Base-by-base conservation (phyloP, 2,888 invertebrate genomes). In the Pocota personata region DNA sequence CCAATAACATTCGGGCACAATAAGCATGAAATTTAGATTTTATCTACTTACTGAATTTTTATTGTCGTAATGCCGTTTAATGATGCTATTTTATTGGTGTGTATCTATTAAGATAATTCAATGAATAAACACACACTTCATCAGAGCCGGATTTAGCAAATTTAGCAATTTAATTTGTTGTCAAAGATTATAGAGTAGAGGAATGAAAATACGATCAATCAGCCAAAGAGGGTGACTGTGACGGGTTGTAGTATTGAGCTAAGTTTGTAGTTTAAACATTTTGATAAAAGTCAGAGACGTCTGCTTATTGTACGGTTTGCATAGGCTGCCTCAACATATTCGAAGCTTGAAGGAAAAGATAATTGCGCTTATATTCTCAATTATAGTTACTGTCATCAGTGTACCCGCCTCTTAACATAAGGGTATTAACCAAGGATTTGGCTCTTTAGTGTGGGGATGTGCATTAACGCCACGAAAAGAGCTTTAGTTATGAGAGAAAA, bases 141-240 rank as follows among this genome's bases (percentile, higher is more conserved):
- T 19, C 55, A 19, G 30, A 55, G 55, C 55, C 57, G 69, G 55
- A 27, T 57, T 69, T 43, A n/a, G 12, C 12, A 30, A 69, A 55
- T 55, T 55, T 46, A 37, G 12, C 21, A 19, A 12, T 6, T 57
- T 10, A 16, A 16, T 8, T 43, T 2, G 1, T 7, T 48, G 19
- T 10, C 8, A 48, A 6, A 48, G 48, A 21, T 46, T 46, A 2
- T 19, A 3, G 19, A 8, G 19, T 16, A 6, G 6, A 14, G n/a
- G 19, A 14, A 43, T 43, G 1, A 5, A 16, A 43, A 43, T 14
- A 43, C 40, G 16, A 10, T 6, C 3, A 48, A 48, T 48, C 21
- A 40, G 14, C n/a, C 14, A 40, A n/a, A n/a, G n/a, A n/a, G n/a
- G 6, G 1, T 0, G 24, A 14, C 6, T 14, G 4, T 40, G 40